A percentile compares a stretch with the other conserved stretches of the same genome.
These are phyloP conservation scores for Empis stercorea DNA, from an alignment of 2,888 invertebrate species.

Conservation along the genomic window DNA sequence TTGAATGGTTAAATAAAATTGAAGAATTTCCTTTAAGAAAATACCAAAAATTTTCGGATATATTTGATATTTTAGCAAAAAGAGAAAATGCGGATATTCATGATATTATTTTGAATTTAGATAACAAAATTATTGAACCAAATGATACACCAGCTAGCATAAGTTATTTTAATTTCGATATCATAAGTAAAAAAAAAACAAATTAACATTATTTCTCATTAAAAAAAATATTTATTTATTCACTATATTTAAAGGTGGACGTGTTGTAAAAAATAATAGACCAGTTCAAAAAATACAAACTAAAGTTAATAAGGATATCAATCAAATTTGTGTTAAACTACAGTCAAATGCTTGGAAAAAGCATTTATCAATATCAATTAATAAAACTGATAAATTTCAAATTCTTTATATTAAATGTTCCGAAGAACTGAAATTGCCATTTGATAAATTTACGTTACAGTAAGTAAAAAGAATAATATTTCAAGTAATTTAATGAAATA, in stretches of 20 bases:
- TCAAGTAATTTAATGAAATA: not conserved
- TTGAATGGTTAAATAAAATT: conserved; percentile 22
- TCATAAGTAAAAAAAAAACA: conserved; percentile 28
- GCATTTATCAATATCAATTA: conserved; percentile 21
- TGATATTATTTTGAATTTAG: conserved; percentile 21
- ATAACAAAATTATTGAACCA: conserved; percentile 20
- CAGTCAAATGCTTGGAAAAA: conserved; percentile 25
- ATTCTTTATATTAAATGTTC: conserved; percentile 27
- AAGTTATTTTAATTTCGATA: conserved; percentile 22
- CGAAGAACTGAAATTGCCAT: conserved; percentile 23
- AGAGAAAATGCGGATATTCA: conserved; percentile 20
- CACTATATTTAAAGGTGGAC: conserved; percentile 1
- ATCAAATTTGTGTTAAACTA: conserved; percentile 25
- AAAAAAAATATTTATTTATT: not conserved
- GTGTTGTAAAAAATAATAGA: not conserved
- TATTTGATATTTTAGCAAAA: conserved; percentile 23
- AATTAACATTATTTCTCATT: not conserved
- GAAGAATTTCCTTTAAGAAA: conserved; percentile 22
- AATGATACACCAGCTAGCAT: conserved; percentile 26
- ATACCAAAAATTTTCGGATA: conserved; percentile 25
- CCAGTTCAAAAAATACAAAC: too few species aligned
- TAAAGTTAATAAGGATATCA: conserved; percentile 9
- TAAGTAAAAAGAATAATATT: conserved; percentile 2
- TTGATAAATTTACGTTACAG: conserved; percentile 14
- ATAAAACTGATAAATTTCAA: conserved; percentile 22